Conservation (phyloP, 2,113 vertebrate species). For the Perca flavescens region DNA sequence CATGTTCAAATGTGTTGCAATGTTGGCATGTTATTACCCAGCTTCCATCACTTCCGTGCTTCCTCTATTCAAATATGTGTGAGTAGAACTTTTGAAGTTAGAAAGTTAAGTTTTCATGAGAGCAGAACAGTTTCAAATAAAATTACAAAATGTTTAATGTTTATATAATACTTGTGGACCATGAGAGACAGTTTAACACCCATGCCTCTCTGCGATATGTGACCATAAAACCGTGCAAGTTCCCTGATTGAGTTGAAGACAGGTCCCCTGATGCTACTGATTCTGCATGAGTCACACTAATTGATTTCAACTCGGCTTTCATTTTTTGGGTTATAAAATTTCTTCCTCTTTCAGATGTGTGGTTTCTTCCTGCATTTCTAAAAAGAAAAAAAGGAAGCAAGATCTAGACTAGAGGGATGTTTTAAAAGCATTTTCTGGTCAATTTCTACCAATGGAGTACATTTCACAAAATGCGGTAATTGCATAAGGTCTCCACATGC, state of each 20-base stretch:
- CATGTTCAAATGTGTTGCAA: too few species aligned
- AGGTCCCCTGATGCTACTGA: neutral
- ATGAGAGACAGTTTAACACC: neutral
- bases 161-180: too few species aligned
- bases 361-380: neutral
- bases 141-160: neutral
- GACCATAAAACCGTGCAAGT: conserved; percentile 2
- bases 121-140: neutral
- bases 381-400: neutral
- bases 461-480: neutral
- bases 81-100: neutral
- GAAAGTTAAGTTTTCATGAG: too few species aligned
- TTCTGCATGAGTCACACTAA: neutral
- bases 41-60: too few species aligned
- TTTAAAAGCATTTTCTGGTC: neutral
- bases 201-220: neutral
- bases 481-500: neutral
- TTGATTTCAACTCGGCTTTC: neutral
- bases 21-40: neutral
- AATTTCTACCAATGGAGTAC: neutral
- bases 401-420: neutral
- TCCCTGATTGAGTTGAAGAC: neutral
- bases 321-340: neutral
- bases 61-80: neutral
- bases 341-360: neutral